phyloP scores from a whole-genome alignment of 2,113 vertebrate genomes.

The Lagopus muta region DNA sequence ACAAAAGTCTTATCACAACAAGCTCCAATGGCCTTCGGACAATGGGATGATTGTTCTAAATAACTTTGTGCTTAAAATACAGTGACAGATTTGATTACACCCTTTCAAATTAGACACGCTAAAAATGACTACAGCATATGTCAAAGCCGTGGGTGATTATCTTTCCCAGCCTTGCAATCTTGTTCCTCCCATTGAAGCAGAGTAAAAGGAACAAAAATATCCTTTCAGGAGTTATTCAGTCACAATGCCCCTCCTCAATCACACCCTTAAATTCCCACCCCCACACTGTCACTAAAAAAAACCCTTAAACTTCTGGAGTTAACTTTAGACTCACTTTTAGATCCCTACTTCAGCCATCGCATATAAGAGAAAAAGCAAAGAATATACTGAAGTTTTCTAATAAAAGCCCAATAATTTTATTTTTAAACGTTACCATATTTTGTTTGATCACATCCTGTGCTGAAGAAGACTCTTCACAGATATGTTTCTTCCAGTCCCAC shows the following conservation, averaged over 20 bases:
- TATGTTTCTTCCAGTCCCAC: constrained; percentile 86
- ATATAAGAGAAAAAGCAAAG: not conserved
- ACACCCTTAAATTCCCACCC: constrained; percentile 56
- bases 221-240: constrained; percentile 57
- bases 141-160: constrained; percentile 67
- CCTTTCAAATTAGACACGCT: constrained; percentile 72
- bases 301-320: not conserved
- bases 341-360: not conserved
- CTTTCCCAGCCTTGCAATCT: constrained; percentile 55
- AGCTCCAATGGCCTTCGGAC: constrained; percentile 35
- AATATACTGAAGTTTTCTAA: constrained; percentile 51
- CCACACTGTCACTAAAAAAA: not conserved
- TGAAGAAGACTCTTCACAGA: constrained; percentile 82
- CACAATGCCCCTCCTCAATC: constrained; percentile 41
- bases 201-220: constrained; percentile 66
- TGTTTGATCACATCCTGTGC: constrained; percentile 79
- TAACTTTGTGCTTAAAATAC: constrained; percentile 67
- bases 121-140: constrained; percentile 68
- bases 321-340: not conserved
- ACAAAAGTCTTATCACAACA: constrained; percentile 39
- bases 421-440: constrained; percentile 80
- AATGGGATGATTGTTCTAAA: constrained; percentile 61
- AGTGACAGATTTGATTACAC: constrained; percentile 72
- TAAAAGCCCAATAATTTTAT: constrained; percentile 24
- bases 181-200: constrained; percentile 45